Conservation (phyloP, 1,140 invertebrate genomes). For the Ceratitis capitata region DNA sequence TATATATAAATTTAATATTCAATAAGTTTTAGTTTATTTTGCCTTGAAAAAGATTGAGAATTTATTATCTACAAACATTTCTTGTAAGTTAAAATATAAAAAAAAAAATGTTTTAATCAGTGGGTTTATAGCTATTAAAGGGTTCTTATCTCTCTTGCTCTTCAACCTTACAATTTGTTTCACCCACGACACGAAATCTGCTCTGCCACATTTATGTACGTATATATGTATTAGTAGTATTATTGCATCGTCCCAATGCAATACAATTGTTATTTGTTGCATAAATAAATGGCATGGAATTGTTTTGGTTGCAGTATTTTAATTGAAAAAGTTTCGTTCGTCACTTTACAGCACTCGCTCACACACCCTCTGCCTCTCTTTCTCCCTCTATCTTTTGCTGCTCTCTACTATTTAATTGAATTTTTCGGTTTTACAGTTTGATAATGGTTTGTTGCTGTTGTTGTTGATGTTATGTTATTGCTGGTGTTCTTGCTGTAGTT, state of each 20-base stretch:
- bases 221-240: background rate
- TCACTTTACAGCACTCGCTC: background rate
- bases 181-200: background rate
- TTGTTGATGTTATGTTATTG: background rate
- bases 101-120: too few species aligned
- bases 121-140: too few species aligned
- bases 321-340: constrained; percentile 38
- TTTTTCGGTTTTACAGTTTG: background rate
- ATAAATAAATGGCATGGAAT: constrained; percentile 29
- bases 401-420: constrained; percentile 20
- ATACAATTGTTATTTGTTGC: constrained; percentile 31
- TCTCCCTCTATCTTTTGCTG: too few species aligned
- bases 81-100: too few species aligned
- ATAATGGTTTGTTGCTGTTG: background rate
- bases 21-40: too few species aligned
- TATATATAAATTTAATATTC: too few species aligned
- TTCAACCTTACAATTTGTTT: background rate
- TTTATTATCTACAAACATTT: too few species aligned
- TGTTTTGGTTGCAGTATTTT: constrained; percentile 23
- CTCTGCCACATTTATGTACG: background rate
- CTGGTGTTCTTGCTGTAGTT: too few species aligned
- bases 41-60: too few species aligned
- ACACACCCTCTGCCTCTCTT: too few species aligned
- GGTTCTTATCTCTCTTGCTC: background rate
- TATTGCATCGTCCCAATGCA: background rate